Evolutionary conservation across 2,113 vertebrate genomes (phyloP).

Genomic region (Rhegmatorhina hoffmannsi): DNA sequence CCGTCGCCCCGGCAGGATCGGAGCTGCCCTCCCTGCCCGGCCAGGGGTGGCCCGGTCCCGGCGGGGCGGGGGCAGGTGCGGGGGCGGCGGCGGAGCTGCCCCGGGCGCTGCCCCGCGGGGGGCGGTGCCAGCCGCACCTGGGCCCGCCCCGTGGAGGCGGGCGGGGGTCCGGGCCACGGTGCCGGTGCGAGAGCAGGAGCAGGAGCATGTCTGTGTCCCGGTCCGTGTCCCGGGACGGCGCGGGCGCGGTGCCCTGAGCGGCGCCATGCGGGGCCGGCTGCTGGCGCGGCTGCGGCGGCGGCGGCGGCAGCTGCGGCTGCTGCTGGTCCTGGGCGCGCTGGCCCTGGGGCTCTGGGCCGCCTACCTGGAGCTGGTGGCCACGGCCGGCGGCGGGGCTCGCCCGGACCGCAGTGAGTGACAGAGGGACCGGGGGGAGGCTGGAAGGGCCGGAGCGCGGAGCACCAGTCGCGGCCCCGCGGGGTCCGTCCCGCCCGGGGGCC

Average conservation of each 20-base stretch:
- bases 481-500: not conserved
- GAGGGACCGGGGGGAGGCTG: too few species aligned
- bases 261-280: constrained; percentile 54
- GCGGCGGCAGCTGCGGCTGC: constrained; percentile 68
- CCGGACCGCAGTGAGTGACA: not conserved
- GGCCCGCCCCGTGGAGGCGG: not conserved
- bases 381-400: too few species aligned
- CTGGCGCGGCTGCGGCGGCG: constrained; percentile 57
- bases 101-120: not conserved
- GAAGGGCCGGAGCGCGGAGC: too few species aligned
- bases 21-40: too few species aligned
- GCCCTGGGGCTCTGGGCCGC: constrained; percentile 66
- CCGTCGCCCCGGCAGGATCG: accelerated
- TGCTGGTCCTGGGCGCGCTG: constrained; percentile 58
- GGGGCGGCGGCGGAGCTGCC: not conserved
- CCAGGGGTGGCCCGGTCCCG: too few species aligned
- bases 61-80: not conserved
- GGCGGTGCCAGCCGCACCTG: not conserved
- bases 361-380: too few species aligned
- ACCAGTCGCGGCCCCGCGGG: not conserved
- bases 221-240: not conserved
- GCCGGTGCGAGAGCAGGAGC: not conserved
- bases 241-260: constrained; percentile 1
- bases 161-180: not conserved
- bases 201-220: not conserved